A percentile compares a stretch with the other conserved stretches of the same genome.
Conservation (phyloP, 2,113 vertebrate genomes). For the Gila orcuttii region DNA sequence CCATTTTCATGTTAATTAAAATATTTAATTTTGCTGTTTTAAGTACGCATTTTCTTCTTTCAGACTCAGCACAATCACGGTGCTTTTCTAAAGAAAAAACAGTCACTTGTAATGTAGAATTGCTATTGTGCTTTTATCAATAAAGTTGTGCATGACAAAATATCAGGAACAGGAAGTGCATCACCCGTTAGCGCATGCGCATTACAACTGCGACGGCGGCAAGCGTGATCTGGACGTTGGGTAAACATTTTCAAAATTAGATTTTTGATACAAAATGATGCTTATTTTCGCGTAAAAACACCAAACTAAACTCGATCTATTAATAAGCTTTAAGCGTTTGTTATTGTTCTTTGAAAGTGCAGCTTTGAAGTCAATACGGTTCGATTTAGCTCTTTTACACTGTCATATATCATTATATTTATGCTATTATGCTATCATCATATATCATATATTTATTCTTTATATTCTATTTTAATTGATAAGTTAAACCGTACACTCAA, state of each 20-base stretch:
- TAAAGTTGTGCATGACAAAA: conserved; percentile 52
- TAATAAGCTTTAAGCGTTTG: neutral
- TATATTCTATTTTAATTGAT: neutral
- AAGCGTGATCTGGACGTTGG: conserved; percentile 60
- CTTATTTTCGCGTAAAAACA: no score
- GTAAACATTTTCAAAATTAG: conserved; percentile 29
- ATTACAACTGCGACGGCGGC: neutral
- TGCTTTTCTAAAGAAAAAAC: neutral
- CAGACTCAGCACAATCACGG: neutral
- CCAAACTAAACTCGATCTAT: neutral
- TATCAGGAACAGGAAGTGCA: conserved; percentile 55
- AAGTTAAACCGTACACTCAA: neutral
- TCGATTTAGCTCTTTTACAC: neutral
- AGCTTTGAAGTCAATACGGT: neutral
- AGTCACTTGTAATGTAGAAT: no score
- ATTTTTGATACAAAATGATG: neutral
- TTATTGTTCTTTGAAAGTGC: neutral
- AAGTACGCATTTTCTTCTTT: neutral
- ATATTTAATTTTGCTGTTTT: neutral
- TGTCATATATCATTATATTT: neutral
- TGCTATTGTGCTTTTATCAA: neutral
- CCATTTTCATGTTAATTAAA: neutral
- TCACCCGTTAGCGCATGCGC: conserved; percentile 55
- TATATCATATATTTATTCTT: neutral
- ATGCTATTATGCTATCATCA: neutral